Evolutionary conservation across 2,888 invertebrate genomes (phyloP).

Genomic region (Drosophila infuscata): DNA sequence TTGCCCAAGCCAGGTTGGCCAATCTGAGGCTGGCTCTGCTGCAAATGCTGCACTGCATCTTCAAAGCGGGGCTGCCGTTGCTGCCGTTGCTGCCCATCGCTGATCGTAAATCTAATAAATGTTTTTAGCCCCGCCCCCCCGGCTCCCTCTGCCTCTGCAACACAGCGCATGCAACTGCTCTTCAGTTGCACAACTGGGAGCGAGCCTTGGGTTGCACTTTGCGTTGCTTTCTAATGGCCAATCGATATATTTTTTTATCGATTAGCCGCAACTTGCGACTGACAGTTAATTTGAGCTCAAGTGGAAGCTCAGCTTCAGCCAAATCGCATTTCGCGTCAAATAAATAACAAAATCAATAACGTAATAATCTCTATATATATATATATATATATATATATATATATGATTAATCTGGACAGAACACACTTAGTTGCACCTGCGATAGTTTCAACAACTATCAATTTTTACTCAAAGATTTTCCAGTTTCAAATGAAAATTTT

Average conservation of each 20-base stretch:
- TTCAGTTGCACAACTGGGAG: neutral
- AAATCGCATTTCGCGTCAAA: neutral
- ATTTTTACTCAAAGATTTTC: neutral
- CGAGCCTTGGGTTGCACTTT: neutral
- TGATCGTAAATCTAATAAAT: slow-evolving; percentile 83
- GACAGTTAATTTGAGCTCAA: slow-evolving; percentile 13
- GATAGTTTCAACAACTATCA: neutral
- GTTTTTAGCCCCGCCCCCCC: slow-evolving; percentile 16
- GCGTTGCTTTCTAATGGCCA: slow-evolving; percentile 18
- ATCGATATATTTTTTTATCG: slow-evolving; percentile 45
- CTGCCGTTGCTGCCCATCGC: slow-evolving; percentile 30
- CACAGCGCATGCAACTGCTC: neutral
- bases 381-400: neutral
- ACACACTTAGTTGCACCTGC: neutral
- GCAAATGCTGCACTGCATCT: slow-evolving; percentile 53
- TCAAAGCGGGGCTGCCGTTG: slow-evolving; percentile 53
- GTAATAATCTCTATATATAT: neutral
- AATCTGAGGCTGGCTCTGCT: slow-evolving; percentile 1
- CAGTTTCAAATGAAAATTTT: no score
- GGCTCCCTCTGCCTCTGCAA: slow-evolving; percentile 1
- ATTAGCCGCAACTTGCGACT: slow-evolving; percentile 7
- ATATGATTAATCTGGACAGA: neutral
- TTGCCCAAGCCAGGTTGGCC: slow-evolving; percentile 10
- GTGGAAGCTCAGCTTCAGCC: neutral
- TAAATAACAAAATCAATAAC: neutral